Evolutionary conservation across 2,797 vertebrate species (phyloP), one percentile per base, ranked within the genome.

Genomic region (Petrocephalus schoutedeni): DNA sequence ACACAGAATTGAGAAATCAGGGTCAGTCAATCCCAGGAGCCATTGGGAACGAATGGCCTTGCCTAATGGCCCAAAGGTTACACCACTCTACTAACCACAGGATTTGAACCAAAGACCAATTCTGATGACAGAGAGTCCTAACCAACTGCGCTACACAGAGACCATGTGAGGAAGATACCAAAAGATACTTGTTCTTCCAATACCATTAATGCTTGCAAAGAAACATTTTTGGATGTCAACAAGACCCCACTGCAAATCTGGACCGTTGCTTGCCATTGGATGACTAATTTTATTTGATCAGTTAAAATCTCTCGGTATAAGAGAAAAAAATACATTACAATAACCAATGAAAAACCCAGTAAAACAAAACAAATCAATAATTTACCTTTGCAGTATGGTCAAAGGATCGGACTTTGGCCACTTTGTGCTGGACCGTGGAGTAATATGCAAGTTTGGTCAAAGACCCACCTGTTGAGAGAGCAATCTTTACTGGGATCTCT

Each of bases 361-460:
- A 82, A 7, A 82, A 53, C 1, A 41, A 64, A 3, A 5, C 21
- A 3, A 8, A 21, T 2, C 0, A 1, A 10, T 41, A 32, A 67
- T 83, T 91, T 94, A 98, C 98, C 97, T 97, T 98, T 82, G 96
- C 92, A 0, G 96, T 93, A 92, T 97, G 96, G 95, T 99, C 98
- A 89, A 99, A 99, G 32, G 98, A 99, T 88, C 97, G 94, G n/a
- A 99, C 98, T 95, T 96, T 97, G 91, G 98, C 98, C 89, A 99
- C 98, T 94, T 99, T 99, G 91, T 99, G 98, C 91, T 99, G 98
- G 0, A 99, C 98, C 0, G 98, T 99, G n/a, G 98, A 99, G 89
- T 99, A 99, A 94, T 99, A 99, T 21, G 98, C 98, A 89, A 99
- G 93, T 91, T 99, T 99, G 59, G 98, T 98, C 90, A 99, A 94